Percentiles rank a stretch among this genome's conserved stretches.
Conservation (phyloP, 2,113 vertebrate species). For the Notechis scutatus region DNA sequence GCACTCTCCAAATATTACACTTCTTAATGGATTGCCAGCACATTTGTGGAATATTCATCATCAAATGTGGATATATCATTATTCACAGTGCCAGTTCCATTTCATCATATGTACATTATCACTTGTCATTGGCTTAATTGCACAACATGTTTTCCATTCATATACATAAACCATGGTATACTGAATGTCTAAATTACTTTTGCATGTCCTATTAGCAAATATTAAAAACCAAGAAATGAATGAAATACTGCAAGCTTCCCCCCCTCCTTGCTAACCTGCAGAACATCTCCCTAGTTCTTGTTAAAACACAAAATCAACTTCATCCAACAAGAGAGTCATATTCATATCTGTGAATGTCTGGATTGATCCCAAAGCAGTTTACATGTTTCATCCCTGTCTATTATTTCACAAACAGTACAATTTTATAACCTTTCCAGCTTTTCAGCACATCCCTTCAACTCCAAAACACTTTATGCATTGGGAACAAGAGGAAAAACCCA, state of each 20-base stretch:
- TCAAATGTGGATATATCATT: background rate
- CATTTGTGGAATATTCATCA: background rate
- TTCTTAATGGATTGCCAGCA: background rate
- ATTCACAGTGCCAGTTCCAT: background rate
- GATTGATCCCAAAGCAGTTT: background rate
- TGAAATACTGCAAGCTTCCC: background rate
- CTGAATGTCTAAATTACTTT: background rate
- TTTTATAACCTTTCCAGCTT: background rate
- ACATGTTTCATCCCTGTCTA: background rate
- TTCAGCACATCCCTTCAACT: background rate
- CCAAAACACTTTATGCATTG: background rate
- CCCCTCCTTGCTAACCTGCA: background rate
- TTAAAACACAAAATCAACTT: background rate
- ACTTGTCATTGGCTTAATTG: background rate
- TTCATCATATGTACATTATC: background rate
- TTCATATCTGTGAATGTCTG: background rate
- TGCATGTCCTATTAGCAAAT: background rate
- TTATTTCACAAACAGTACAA: background rate
- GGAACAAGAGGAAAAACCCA: background rate
- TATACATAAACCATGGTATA: background rate
- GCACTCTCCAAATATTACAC: background rate
- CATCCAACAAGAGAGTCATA: background rate
- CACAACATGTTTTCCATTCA: background rate
- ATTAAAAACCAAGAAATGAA: background rate
- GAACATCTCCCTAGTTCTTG: background rate